Percentiles rank a stretch among this genome's conserved stretches.
These are phyloP conservation scores for Lutra lutra DNA, from an alignment of 2,797 vertebrate species.

Conservation along the genomic window DNA sequence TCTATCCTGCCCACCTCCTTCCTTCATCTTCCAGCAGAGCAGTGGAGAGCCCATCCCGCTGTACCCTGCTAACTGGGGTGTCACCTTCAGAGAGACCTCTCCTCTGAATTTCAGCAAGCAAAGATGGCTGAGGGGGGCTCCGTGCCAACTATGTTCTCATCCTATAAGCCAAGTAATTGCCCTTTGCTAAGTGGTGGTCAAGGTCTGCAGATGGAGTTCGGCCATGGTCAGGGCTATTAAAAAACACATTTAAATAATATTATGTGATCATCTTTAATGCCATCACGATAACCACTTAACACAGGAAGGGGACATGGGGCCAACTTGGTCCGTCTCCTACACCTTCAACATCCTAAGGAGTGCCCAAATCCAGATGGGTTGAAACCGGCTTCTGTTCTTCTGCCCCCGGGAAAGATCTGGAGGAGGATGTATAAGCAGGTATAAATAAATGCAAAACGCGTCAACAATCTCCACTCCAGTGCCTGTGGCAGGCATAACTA, in stretches of 20 bases:
- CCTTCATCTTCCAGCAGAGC: fast-evolving
- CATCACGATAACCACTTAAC: neutral
- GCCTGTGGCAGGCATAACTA: neutral
- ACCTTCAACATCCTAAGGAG: neutral
- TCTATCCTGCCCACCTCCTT: no score
- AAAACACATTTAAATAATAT: neutral
- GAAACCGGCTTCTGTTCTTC: neutral
- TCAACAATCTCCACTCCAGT: neutral
- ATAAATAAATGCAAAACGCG: fast-evolving
- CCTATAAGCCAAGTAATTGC: neutral
- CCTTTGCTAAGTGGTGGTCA: neutral
- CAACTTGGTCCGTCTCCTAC: neutral
- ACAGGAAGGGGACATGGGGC: neutral
- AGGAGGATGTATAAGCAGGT: neutral
- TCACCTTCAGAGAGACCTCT: neutral
- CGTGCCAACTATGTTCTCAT: neutral
- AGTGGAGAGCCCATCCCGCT: fast-evolving
- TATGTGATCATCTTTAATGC: neutral
- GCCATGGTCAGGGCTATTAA: neutral
- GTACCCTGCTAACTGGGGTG: fast-evolving
- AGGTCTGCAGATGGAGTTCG: neutral
- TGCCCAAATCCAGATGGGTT: neutral
- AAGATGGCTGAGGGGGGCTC: neutral
- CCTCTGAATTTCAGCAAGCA: neutral
- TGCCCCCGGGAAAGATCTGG: neutral